Evolutionary conservation across 2,113 vertebrate genomes (phyloP).

Genomic region (Myanophis thanlyinensis): DNA sequence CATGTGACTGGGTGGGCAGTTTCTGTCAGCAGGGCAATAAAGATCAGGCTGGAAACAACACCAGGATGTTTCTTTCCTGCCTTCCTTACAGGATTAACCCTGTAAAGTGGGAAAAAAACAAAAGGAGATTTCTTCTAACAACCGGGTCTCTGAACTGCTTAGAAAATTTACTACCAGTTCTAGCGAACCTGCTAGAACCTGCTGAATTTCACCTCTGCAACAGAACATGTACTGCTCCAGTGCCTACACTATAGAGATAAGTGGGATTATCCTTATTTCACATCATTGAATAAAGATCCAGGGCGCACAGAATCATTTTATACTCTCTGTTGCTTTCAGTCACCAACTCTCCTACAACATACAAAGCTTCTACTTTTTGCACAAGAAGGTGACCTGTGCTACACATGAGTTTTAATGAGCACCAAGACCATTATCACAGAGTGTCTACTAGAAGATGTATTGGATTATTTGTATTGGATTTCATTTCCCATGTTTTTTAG

Average conservation of each 20-base stretch:
- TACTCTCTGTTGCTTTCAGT: neutral
- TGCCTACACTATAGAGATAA: neutral
- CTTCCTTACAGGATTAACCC: too few relatives aligned
- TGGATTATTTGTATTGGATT: neutral
- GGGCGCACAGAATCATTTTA: neutral
- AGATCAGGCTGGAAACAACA: too few relatives aligned
- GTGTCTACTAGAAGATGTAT: neutral
- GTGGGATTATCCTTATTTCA: neutral
- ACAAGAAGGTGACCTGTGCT: neutral
- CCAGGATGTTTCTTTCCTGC: too few relatives aligned
- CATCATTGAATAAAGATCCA: neutral
- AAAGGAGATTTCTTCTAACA: too few relatives aligned
- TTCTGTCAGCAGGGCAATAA: too few relatives aligned
- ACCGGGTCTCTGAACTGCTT: too few relatives aligned
- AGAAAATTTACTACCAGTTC: too few relatives aligned
- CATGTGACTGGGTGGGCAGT: too few relatives aligned
- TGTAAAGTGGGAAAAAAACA: too few relatives aligned
- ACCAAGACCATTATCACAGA: neutral
- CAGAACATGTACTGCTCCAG: neutral
- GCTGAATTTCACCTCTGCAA: too few relatives aligned
- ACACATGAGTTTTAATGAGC: neutral
- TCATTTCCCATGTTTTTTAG: neutral
- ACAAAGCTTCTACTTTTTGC: neutral
- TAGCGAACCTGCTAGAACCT: too few relatives aligned
- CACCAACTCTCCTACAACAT: neutral